Percentiles rank a stretch among this genome's conserved stretches.
These are phyloP conservation scores for Digitonthophagus gazella DNA, from an alignment of 2,888 invertebrate species.

Conservation along the genomic window DNA sequence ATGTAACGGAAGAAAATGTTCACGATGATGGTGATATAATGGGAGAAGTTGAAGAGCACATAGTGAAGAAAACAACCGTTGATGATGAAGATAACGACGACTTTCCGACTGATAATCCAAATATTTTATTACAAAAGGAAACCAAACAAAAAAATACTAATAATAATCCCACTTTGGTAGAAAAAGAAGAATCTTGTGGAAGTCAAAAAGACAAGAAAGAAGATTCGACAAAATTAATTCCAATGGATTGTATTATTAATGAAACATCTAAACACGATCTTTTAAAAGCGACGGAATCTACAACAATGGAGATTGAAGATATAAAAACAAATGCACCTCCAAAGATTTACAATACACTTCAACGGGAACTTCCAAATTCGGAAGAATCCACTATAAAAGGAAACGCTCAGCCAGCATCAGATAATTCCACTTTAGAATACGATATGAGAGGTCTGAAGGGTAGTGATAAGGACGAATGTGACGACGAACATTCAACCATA, in stretches of 20 bases:
- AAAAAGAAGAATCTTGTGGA: too few species aligned
- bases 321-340: neutral
- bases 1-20: neutral
- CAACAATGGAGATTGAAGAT: neutral
- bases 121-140: neutral
- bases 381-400: too few species aligned
- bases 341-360: neutral
- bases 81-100: neutral
- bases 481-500: too few species aligned
- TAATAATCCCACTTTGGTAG: neutral
- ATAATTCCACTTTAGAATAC: neutral
- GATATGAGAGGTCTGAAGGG: too few species aligned
- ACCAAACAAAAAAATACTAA: neutral
- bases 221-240: too few species aligned
- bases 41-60: neutral
- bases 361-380: neutral
- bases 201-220: too few species aligned
- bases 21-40: slow-evolving; percentile 3
- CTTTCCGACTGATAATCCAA: neutral
- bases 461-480: too few species aligned
- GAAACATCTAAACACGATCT: neutral
- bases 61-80: neutral
- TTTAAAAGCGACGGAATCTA: neutral
- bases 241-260: neutral
- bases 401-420: neutral